phyloP scores from a whole-genome alignment of 2,888 invertebrate species.

The Enchytraeus crypticus region DNA sequence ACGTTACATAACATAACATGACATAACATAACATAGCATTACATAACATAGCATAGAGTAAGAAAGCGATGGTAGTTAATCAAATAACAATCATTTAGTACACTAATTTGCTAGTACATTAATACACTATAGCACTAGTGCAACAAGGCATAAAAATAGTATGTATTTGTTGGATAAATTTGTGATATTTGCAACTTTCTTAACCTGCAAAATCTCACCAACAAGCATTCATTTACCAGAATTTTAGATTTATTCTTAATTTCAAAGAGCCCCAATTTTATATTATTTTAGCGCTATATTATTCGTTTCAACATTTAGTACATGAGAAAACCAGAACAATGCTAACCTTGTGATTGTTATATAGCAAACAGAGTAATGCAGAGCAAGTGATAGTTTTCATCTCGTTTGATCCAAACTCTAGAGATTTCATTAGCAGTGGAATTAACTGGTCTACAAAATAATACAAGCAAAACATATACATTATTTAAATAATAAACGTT shows the following conservation, averaged over 20 bases:
- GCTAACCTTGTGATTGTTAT: slow-evolving; percentile 43
- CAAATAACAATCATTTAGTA: too few species aligned
- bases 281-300: neutral
- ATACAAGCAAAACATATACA: neutral
- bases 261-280: neutral
- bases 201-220: neutral
- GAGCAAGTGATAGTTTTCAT: slow-evolving; percentile 34
- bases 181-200: neutral
- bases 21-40: too few species aligned
- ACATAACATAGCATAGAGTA: too few species aligned
- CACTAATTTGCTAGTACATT: too few species aligned
- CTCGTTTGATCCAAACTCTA: slow-evolving; percentile 29
- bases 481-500: too few species aligned
- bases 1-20: too few species aligned
- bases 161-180: neutral
- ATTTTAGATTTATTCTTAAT: neutral
- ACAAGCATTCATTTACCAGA: neutral
- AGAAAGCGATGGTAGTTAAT: too few species aligned
- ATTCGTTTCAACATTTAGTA: too few species aligned
- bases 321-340: neutral
- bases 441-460: slow-evolving; percentile 34
- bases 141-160: neutral
- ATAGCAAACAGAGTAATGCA: slow-evolving; percentile 38
- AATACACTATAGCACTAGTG: neutral
- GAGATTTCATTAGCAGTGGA: slow-evolving; percentile 32